A percentile compares a stretch with the other conserved stretches of the same genome.
Evolutionary conservation across 2,797 vertebrate species (phyloP).

Genomic region (Malacoraja senta): DNA sequence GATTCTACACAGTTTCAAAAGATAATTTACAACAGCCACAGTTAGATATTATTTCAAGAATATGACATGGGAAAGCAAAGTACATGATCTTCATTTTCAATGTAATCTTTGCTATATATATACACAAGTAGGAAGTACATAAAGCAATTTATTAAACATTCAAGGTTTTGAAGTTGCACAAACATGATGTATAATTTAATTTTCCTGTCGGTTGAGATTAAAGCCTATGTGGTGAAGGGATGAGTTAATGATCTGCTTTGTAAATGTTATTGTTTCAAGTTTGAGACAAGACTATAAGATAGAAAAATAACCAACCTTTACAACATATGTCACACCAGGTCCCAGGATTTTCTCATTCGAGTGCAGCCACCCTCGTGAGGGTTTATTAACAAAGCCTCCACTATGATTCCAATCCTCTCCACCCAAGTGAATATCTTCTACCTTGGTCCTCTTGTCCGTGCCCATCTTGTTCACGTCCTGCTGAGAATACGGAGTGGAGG

Average conservation of each 20-base stretch:
- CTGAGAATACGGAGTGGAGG: conserved; percentile 63
- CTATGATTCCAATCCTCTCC: conserved; percentile 73
- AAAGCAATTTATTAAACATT: neutral
- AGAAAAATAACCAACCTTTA: conserved; percentile 77
- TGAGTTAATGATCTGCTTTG: neutral
- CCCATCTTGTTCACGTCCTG: conserved; percentile 61
- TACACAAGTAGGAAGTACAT: neutral
- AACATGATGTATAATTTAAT: neutral
- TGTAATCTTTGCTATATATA: neutral
- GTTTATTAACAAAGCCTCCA: conserved; percentile 70
- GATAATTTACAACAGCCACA: neutral
- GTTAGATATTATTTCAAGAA: neutral
- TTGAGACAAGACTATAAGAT: neutral
- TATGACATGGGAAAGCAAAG: neutral
- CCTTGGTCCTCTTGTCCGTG: conserved; percentile 71
- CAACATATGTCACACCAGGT: conserved; percentile 89
- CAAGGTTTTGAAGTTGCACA: neutral
- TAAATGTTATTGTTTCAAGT: neutral
- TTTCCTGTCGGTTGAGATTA: neutral
- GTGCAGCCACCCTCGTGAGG: conserved; percentile 80
- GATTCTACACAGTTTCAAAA: neutral
- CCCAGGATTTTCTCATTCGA: conserved; percentile 91
- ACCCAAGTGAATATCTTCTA: conserved; percentile 68
- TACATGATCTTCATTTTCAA: neutral
- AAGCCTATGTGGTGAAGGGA: neutral